Base-by-base conservation (phyloP, 2,888 invertebrate species). In the Helicoverpa assulta region DNA sequence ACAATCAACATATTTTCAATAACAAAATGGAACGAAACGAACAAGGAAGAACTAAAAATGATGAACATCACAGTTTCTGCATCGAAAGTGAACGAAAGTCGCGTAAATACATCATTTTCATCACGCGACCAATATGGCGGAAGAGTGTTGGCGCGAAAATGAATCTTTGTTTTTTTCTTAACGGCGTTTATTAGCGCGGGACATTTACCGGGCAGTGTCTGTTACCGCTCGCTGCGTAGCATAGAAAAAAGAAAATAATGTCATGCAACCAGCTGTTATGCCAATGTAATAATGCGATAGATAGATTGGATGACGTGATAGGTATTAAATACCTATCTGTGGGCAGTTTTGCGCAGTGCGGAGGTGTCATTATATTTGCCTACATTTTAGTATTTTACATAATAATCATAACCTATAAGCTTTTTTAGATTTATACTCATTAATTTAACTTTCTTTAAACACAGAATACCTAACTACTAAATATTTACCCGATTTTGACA, bases 81-180 rank as follows among this genome's bases (percentile, higher is more conserved):
- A 93, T 93, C 87, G 94, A 95, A 95, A 95, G 95, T 92, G 92
- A 93, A 93, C 85, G 95, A 94, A 94, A 94, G 94, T 90, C 90
- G 85, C 85, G 86, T 91, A 91, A 89, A 94, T 93, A 93, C 94
- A 93, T 94, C 93, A 94, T 93, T 92, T 94, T 94, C 92, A 94
- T 94, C 95, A 95, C 95, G 95, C 95, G 92, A 94, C 83, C 89
- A 90, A 84, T 86, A 92, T 92, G 89, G 93, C 94, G 95, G 94
- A 95, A 94, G 93, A 80, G 51, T 89, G 87, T 92, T 91, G 91
- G 92, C 92, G 93, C 92, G 92, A 93, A 94, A 93, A 89, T 89
- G 94, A 94, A 95, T 95, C 94, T 94, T 91, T 85, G 89, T 89
- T 94, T 94, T 94, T 94, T 92, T 93, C 91, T 82, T 75, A 77